Base-by-base conservation (phyloP, 92 coral and sea anemone species). In the Bergia sp. region DNA sequence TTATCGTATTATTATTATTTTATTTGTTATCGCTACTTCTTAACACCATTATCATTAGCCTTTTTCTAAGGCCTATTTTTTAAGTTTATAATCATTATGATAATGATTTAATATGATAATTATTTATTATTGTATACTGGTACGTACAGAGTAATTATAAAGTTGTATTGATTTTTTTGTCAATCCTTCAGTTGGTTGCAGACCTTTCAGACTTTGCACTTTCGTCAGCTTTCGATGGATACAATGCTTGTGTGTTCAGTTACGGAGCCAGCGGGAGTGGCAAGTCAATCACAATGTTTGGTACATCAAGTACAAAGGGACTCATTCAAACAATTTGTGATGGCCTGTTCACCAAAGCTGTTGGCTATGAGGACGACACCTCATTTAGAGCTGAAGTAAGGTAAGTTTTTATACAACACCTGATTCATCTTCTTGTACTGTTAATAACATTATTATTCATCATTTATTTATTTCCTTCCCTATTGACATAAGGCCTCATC, bases 261-360 rank as follows among this genome's bases (percentile, higher is more conserved):
- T 97, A 97, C 83, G 99, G 99, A 61, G 98, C 98, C 18, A 94
- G 98, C 87, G 98, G 91, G 10, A 97, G 96, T 89, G 98, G 99
- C n/a, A 97, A 97, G 82, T 91, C 98, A 13, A 86, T 88, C 82
- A 89, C 95, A 53, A 94, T 97, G 99, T 93, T 91, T 88, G 99
- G 99, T 37, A 86, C 96, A 23, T 94, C 96, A 49, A 75, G 89
- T n/a, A 88, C 87, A 29, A 91, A 91, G 71, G 99, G 99, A n/a
- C 94, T 97, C 74, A 93, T 92, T 58, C 95, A 96, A 57, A 93
- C 93, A 90, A 90, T 97, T 15, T 94, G 96, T 91, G 93, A 92
- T 11, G 96, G 92, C 23, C 87, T 97, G 76, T 97, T 97, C 82
- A 83, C 89, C 44, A 93, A 75, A 55, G 99, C 99, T 20, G 90